Conservation (phyloP, 2,113 vertebrate species). For the Phodopus roborovskii region DNA sequence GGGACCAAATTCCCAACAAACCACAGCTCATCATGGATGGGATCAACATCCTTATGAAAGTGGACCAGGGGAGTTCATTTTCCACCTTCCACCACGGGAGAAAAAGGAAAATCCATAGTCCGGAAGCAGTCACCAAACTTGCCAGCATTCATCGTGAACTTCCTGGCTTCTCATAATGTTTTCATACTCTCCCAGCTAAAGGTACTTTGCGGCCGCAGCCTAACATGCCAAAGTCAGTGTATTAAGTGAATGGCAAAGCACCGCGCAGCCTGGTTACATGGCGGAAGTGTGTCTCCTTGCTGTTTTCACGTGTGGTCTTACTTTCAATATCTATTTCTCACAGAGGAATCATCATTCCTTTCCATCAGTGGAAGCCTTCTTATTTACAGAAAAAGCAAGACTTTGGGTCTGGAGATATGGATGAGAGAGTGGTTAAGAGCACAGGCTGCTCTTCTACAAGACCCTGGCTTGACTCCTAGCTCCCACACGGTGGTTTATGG, state of each 20-base stretch:
- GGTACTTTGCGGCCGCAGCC: not conserved
- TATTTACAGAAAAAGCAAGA: not conserved
- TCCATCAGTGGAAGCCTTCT: not conserved
- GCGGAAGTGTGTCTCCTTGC: not conserved
- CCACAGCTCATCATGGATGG: not conserved
- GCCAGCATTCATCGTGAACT: not conserved
- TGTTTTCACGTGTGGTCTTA: not conserved
- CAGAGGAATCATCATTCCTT: constrained; percentile 8
- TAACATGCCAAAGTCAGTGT: not conserved
- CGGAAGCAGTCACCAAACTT: not conserved
- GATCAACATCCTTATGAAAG: not conserved
- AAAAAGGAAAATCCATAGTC: too few relatives aligned
- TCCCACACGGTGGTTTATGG: not conserved
- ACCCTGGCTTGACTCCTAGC: not conserved
- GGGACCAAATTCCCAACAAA: not conserved
- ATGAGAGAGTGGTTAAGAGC: not conserved
- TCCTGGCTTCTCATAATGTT: not conserved
- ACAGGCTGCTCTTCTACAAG: not conserved
- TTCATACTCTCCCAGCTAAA: not conserved
- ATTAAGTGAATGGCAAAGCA: not conserved
- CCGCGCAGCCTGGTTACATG: not conserved
- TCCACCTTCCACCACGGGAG: not conserved
- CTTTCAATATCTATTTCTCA: not conserved
- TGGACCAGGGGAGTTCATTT: too few relatives aligned
- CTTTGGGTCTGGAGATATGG: not conserved